Evolutionary conservation across 2,113 vertebrate genomes (phyloP), one percentile per base, ranked within the genome.

Genomic region (Megalops atlanticus): DNA sequence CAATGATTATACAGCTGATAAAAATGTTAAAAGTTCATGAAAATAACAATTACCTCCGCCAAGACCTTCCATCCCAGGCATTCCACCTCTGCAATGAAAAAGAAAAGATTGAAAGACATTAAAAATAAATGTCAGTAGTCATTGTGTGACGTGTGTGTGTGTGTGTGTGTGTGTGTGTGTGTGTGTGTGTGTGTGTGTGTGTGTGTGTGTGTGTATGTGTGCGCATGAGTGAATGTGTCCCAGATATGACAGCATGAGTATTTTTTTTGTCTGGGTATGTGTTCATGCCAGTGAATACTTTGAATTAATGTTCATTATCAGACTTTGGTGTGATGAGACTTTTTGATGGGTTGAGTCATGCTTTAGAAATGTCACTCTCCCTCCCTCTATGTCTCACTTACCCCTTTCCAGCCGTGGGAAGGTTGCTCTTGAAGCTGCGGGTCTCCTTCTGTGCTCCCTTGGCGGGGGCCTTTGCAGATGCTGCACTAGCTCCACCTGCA

Each of bases 1-100:
- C n/a, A n/a, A n/a, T n/a, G n/a, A n/a, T n/a, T n/a, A n/a, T n/a
- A n/a, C n/a, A n/a, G n/a, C n/a, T n/a, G n/a, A 43, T 33, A 68
- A 36, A 68, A 31, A 38, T 27, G 31, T 69, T 1, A 35, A 18
- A 4, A 69, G 87, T 90, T 85, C 94, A 76, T 95, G 86, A 1
- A 41, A 35, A 16, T 36, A 33, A 36, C 4, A 54, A 85, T 91
- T 85, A 92, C 94, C 93, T 95, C 95, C 96, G 90, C 96, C 96
- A 35, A 95, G 89, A 0, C 95, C 94, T 10, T 96, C 95, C 96
- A 96, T 96, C 77, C 95, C 96, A 4, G 95, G 95, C 39, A 95
- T 95, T 78, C 95, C 93, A 82, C 95, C 94, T 35, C 96, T 97
- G 3, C 43, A 31, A 2, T 24, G 33, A 78, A 2, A 35, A 40